Base-by-base conservation (phyloP, 2,113 vertebrate species). In the Myiopsitta monachus region DNA sequence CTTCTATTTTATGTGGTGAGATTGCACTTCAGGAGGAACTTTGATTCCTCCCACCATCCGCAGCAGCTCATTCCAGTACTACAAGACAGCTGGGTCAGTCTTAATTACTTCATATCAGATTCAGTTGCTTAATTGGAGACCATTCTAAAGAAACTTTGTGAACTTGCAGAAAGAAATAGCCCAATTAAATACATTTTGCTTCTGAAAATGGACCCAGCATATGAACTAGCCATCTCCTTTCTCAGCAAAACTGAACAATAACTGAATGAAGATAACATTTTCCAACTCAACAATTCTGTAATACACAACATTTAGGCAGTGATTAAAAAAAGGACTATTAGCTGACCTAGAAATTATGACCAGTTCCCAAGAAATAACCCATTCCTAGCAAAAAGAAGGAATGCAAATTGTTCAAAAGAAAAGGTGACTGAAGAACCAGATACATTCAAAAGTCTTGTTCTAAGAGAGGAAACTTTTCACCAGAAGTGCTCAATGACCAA, bases 161-260 rank as follows among this genome's bases (percentile, higher is more conserved):
- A 94, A 92, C 88, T 84, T 83, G 62, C 55, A 54, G 77, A 43
- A 96, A 93, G 92, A 96, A 96, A 82, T 68, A 95, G n/a, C 36
- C 57, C 83, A 94, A 95, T 96, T 97, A 96, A 93, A 68, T 55
- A 27, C 23, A 61, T 77, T 90, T 92, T 92, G n/a, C 72, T 87
- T 87, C 83, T 88, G 85, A 81, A 96, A 94, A 93, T 44, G 86
- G 68, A 81, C 69, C 61, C 13, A 64, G 36, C 36, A 11, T 84
- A 46, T 57, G 92, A 94, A 93, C 85, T 52, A 92, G 43, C 68
- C 51, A 38, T 68, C 68, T 77, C 46, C 85, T 88, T 81, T 83
- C 93, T 96, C 92, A 96, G 90, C 79, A 90, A 90, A 96, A 90
- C 83, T 75, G 92, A 93, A 88, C 76, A 94, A 96, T 90, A 92